Evolutionary conservation across 2,888 invertebrate genomes (phyloP).

Genomic region (Drosophila austrosaltans): DNA sequence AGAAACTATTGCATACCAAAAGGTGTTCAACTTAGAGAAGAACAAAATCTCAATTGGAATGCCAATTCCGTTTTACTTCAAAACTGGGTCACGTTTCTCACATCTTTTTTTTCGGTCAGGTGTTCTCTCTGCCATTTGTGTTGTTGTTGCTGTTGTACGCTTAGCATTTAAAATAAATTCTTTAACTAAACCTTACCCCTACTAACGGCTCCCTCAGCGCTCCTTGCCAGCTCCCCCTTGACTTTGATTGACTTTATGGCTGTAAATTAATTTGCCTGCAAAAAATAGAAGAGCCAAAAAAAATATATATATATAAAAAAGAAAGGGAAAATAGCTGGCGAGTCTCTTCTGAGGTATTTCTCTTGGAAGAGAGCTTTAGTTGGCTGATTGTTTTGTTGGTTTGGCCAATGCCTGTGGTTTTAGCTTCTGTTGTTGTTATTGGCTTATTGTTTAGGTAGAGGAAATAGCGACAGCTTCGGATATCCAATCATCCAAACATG

Average conservation of each 20-base stretch:
- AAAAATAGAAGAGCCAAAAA: constrained; percentile 4
- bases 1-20: constrained; percentile 12
- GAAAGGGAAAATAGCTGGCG: background rate
- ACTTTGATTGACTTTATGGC: constrained; percentile 42
- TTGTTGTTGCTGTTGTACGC: constrained; percentile 7
- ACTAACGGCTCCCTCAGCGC: background rate
- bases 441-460: constrained; percentile 39
- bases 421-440: constrained; percentile 31
- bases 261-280: constrained; percentile 36
- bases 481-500: constrained; percentile 52
- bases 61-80: constrained; percentile 16
- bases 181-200: constrained; percentile 3
- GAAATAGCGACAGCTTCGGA: constrained; percentile 36
- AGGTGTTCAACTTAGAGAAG: constrained; percentile 1
- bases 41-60: constrained; percentile 18
- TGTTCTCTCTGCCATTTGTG: background rate
- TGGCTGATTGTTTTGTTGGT: constrained; percentile 37
- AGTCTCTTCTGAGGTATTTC: constrained; percentile 22
- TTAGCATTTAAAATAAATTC: constrained; percentile 26
- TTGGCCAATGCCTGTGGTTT: constrained; percentile 31
- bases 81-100: constrained; percentile 18
- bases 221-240: background rate
- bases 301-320: background rate
- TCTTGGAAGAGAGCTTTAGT: constrained; percentile 20
- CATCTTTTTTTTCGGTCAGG: constrained; percentile 5